phyloP scores from a whole-genome alignment of 2,113 vertebrate species.

The Ammodytes dubius region DNA sequence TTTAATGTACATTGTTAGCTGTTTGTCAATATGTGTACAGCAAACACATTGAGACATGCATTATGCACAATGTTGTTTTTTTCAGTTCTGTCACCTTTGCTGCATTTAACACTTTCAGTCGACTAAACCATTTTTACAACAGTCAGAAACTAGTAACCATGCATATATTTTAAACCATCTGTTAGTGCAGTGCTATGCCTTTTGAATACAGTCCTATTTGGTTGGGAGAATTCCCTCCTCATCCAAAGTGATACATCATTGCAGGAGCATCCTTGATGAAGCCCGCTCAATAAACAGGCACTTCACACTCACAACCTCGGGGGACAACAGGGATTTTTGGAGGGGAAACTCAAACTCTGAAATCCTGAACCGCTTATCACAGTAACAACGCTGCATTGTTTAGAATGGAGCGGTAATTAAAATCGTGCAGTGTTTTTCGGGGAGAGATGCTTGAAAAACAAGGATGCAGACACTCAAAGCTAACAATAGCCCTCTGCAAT shows the following conservation, averaged over 20 bases:
- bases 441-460: conserved; percentile 23
- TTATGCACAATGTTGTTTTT: no score
- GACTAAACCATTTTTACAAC: not conserved
- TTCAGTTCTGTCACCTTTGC: not conserved
- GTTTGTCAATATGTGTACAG: no score
- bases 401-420: conserved; percentile 69
- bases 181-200: not conserved
- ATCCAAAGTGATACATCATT: conserved; percentile 32
- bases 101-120: not conserved
- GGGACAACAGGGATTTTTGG: conserved; percentile 20
- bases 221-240: conserved; percentile 6
- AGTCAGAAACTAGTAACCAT: not conserved
- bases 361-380: conserved; percentile 50
- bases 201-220: not conserved
- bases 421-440: conserved; percentile 37
- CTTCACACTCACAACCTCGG: conserved; percentile 58
- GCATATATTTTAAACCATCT: not conserved
- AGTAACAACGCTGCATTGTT: conserved; percentile 46
- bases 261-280: conserved; percentile 52
- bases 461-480: conserved; percentile 4
- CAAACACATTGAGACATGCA: no score
- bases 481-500: conserved; percentile 43
- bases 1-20: no score
- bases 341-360: conserved; percentile 39
- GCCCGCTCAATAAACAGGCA: conserved; percentile 31